A percentile compares a stretch with the other conserved stretches of the same genome.
These are phyloP conservation scores for Oncorhynchus gorbuscha DNA, from an alignment of 2,113 vertebrate genomes.

Conservation along the genomic window DNA sequence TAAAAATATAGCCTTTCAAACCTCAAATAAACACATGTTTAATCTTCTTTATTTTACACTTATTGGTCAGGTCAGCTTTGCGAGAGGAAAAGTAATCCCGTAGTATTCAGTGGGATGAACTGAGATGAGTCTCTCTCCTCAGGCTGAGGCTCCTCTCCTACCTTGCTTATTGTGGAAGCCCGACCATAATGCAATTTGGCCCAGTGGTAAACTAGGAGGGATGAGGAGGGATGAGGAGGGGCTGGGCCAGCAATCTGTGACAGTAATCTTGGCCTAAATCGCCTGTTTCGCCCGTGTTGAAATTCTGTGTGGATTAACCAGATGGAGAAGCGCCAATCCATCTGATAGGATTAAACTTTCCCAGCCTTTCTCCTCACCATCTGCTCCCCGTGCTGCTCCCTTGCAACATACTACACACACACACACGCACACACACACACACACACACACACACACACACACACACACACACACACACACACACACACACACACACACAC, in stretches of 20 bases:
- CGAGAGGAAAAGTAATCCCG: too few relatives aligned
- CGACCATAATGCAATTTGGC: conserved; percentile 52
- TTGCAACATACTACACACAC: background rate
- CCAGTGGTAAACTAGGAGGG: conserved; percentile 52
- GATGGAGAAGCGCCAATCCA: conserved; percentile 86
- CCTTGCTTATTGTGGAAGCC: background rate
- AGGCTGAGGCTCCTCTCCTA: too few relatives aligned
- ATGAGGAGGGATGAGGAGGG: conserved; percentile 75
- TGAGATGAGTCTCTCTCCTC: too few relatives aligned
- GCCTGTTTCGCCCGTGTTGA: conserved; percentile 79
- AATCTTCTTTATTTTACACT: too few relatives aligned
- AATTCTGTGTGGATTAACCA: conserved; percentile 84
- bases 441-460: background rate
- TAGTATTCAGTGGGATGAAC: too few relatives aligned
- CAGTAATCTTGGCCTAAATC: conserved; percentile 80
- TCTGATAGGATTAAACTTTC: conserved; percentile 91
- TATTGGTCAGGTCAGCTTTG: too few relatives aligned
- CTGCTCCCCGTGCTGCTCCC: conserved; percentile 70
- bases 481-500: conserved; percentile 17
- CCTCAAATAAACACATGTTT: too few relatives aligned
- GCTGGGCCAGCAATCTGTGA: conserved; percentile 78
- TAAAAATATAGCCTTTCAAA: too few relatives aligned
- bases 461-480: conserved; percentile 1
- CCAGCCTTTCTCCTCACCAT: conserved; percentile 81
- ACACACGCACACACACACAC: background rate